Evolutionary conservation across 2,113 vertebrate genomes (phyloP), one percentile per base, ranked within the genome.

Genomic region (Pterocles orientalis): DNA sequence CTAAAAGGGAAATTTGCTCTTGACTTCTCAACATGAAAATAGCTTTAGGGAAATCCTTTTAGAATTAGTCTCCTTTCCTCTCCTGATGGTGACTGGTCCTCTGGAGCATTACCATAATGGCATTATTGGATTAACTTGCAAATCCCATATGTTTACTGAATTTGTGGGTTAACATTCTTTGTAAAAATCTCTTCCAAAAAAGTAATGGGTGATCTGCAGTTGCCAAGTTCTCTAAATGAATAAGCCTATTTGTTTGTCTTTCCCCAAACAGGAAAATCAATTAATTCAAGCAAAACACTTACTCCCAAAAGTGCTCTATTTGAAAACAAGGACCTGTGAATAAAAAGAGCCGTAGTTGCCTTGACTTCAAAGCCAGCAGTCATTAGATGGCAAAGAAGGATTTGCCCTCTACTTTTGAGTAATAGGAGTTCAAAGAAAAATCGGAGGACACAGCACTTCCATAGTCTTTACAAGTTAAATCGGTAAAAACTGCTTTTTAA

Each of bases 231-330:
- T 89, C 62, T 96, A 82, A 86, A 92, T 90, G 56, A 95, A 91
- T 68, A 86, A 95, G 90, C 56, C 60, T 82, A 50, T 92, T 90
- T 86, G 48, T 94, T 90, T 88, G 73, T 64, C 94, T 90, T 78
- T 86, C 71, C 50, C 71, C 39, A 54, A 94, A 89, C 45, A 86
- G 92, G 79, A 95, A 96, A 83, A 77, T 33, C 41, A 94, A 90
- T 94, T 92, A 95, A 94, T 92, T 95, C 34, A 91, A 82, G 92
- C 80, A 71, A 92, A 96, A 87, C 58, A 54, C 68, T 84, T 86
- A 88, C 50, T 94, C 90, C 85, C 90, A 21, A 82, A 94, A 92
- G 81, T 9, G 7, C 16, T 86, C 31, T 66, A 41, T 68, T 93
- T 91, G 82, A 81, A 96, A 95, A 79, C 79, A 92, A 72, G 68